phyloP scores from a whole-genome alignment of 2,113 vertebrate genomes.

The Coturnix japonica region DNA sequence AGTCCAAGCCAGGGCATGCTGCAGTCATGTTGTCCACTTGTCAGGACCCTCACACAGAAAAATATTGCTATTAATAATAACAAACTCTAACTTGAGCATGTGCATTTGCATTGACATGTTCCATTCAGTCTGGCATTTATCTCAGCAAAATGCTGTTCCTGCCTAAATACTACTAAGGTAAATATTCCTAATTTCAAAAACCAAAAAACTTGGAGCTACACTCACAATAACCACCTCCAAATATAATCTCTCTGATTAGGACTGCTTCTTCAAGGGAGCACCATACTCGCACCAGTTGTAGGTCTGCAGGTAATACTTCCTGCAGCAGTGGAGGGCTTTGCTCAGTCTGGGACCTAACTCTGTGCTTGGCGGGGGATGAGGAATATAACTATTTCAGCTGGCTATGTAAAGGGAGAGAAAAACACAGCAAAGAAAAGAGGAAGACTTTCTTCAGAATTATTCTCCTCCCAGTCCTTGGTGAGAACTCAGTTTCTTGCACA shows the following conservation, averaged over 20 bases:
- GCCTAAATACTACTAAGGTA: background rate
- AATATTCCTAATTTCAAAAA: background rate
- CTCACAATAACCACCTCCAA: background rate
- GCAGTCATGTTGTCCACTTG: background rate
- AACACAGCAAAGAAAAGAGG: background rate
- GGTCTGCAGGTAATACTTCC: background rate
- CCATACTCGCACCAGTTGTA: fast-evolving
- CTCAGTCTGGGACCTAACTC: background rate
- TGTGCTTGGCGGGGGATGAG: background rate
- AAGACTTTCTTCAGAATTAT: background rate
- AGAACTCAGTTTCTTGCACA: background rate
- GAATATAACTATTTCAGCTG: background rate
- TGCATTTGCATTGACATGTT: constrained; percentile 10
- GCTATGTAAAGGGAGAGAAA: background rate
- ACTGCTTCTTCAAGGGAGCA: fast-evolving
- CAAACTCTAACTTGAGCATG: background rate
- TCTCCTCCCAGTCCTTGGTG: background rate
- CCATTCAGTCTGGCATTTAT: constrained; percentile 3
- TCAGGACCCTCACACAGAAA: background rate
- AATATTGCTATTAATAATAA: background rate
- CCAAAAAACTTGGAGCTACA: background rate
- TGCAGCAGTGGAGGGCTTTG: background rate
- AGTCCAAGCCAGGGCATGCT: background rate
- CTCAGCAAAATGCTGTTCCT: background rate
- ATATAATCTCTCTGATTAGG: fast-evolving